These are phyloP conservation scores for Chondrosia reniformis DNA, from an alignment of 37 sponge, comb jelly and placozoan genomes.

Conservation along the genomic window DNA sequence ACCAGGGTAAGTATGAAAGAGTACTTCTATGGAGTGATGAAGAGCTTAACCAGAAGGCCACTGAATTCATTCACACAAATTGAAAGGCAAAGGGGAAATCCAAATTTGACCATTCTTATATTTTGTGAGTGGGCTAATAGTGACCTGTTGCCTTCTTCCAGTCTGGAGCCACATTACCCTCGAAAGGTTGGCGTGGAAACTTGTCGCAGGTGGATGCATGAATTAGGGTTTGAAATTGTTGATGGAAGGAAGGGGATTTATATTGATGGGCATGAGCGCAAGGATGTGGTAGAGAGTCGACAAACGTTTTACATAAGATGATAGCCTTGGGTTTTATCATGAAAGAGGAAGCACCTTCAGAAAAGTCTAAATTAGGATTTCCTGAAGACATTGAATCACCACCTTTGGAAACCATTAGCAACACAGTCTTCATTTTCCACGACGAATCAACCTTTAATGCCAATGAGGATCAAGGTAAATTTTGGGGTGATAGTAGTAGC, in stretches of 20 bases:
- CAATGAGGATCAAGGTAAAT: constrained; percentile 1
- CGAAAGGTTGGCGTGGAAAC: too few species aligned
- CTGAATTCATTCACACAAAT: constrained; percentile 24
- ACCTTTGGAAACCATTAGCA: background rate
- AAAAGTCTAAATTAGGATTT: too few species aligned
- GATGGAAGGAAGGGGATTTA: too few species aligned
- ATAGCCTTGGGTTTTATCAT: too few species aligned
- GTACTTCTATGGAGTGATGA: constrained; percentile 11
- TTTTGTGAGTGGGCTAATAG: background rate
- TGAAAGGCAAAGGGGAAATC: constrained; percentile 34
- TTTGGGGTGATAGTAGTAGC: background rate
- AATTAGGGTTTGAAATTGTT: too few species aligned
- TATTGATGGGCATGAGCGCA: too few species aligned
- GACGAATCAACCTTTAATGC: constrained; percentile 2
- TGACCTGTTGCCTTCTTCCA: background rate
- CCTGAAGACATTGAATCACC: too few species aligned
- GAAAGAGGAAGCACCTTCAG: too few species aligned
- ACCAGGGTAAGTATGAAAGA: constrained; percentile 29
- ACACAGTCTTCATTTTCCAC: constrained; percentile 13
- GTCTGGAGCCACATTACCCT: too few species aligned
- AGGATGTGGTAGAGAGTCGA: too few species aligned
- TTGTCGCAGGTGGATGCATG: too few species aligned
- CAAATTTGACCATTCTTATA: background rate
- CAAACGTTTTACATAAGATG: too few species aligned
- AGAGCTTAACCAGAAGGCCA: constrained; percentile 28